Evolutionary conservation across 30 jellyfish, hydroid and myxozoan genomes (phyloP), one percentile per base, ranked within the genome.

Genomic region (Hydra vulgaris): DNA sequence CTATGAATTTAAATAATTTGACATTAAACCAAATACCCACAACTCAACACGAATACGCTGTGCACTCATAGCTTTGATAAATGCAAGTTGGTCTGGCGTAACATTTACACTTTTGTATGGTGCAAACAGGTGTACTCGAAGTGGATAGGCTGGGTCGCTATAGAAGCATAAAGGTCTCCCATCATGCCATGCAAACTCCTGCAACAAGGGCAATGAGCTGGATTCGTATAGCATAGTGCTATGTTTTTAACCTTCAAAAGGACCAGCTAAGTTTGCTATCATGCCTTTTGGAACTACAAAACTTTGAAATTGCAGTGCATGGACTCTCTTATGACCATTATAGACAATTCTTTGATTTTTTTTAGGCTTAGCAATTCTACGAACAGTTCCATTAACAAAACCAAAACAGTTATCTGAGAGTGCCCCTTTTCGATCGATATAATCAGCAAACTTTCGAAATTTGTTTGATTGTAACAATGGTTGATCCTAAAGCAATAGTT

Each of bases 11-110:
- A n/a, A n/a, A n/a, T n/a, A n/a, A n/a, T n/a, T 71, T 8, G 71
- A 73, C 25, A 82, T 72, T 55, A 27, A 86, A 70, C 95, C 95
- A 76, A 86, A 86, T 22, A 86, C 17, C 95, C 95, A n/a, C n/a
- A n/a, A 86, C 77, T 86, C 92, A 18, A 81, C 87, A 53, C 82
- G 25, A n/a, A 86, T 81, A 16, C 95, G 26, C 22, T 80, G 90
- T 78, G 25, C 25, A 69, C 95, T 86, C 95, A 86, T 86, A 18
- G 83, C 55, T 67, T 26, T 73, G 76, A 80, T 86, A 53, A 61
- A 86, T 68, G 83, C 80, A 68, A 80, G 79, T 61, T 86, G 78
- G 23, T 80, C 83, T 52, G 80, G 79, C n/a, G n/a, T n/a, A n/a
- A n/a, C n/a, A n/a, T n/a, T n/a, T n/a, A n/a, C n/a, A n/a, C n/a